These are phyloP conservation scores for Maccullochella peelii DNA, from an alignment of 2,113 vertebrate species.

Conservation along the genomic window DNA sequence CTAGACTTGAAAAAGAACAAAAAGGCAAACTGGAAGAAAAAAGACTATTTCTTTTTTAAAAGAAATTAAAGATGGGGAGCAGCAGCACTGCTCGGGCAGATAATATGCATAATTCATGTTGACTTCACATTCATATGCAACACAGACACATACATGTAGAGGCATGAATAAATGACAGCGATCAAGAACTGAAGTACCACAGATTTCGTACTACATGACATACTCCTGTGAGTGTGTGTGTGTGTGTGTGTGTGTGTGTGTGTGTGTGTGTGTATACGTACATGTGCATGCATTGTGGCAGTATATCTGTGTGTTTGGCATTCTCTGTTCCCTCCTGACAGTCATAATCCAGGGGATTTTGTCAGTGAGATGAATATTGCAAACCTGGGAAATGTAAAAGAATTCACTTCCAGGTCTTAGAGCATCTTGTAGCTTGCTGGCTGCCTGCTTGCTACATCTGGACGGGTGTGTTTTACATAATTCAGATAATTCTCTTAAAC, in stretches of 20 bases:
- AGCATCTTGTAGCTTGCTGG: background rate
- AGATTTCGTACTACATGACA: constrained; percentile 15
- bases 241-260: background rate
- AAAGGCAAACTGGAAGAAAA: constrained; percentile 32
- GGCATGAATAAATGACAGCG: constrained; percentile 51
- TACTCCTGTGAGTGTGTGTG: background rate
- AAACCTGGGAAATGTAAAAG: constrained; percentile 4
- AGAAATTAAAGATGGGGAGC: constrained; percentile 21
- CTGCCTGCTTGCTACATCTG: background rate
- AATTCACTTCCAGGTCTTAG: constrained; percentile 3
- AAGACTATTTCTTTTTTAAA: too few species aligned
- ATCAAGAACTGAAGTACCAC: constrained; percentile 21
- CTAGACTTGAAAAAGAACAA: background rate
- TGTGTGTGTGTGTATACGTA: background rate
- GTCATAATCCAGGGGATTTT: constrained; percentile 9
- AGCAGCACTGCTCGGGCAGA: constrained; percentile 35
- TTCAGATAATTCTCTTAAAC: background rate
- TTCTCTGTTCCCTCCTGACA: constrained; percentile 16
- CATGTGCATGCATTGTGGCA: background rate
- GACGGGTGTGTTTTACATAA: background rate
- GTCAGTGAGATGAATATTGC: constrained; percentile 17
- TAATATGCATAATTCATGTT: constrained; percentile 75
- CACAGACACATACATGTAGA: constrained; percentile 43
- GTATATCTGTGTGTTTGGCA: constrained; percentile 17
- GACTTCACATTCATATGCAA: constrained; percentile 56